Evolutionary conservation across 2,113 vertebrate genomes (phyloP), one percentile per base, ranked within the genome.

Genomic region (Sinocyclocheilus anophthalmus): DNA sequence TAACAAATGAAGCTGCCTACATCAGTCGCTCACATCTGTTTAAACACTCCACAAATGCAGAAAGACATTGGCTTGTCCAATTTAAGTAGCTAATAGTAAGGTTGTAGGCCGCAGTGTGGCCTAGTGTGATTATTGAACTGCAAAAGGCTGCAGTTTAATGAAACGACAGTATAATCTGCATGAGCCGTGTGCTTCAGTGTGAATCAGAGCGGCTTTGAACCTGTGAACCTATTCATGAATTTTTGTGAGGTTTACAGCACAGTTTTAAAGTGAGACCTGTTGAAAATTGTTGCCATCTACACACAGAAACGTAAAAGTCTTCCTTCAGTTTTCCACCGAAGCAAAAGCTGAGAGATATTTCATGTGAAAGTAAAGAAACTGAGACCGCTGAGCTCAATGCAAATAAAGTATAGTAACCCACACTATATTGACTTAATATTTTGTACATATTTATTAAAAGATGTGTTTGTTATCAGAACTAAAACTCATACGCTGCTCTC

Each of bases 1-100:
- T 95, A 91, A 79, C 33, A 76, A 20, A 65, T 33, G 33, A 39
- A 70, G 16, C 67, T 70, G 18, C 3, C 37, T 10, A 67, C 3
- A 70, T 70, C 7, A 3, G 67, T 70, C 67, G 0, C 16, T 18
- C 14, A 69, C 30, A 0, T 70, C 3, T 69, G 30, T 37, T 69
- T 37, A 37, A 37, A 69, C 7, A 3, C 13, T 33, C 6, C 26
- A 96, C 2, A 7, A 33, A 16, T 33, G 26, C 61, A 65, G 61
- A 26, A 30, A 26, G 13, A 67, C 63, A 26, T 26, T 65, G 61
- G 3, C 59, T 4, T 63, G 53, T 55, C 53, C 16, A 13, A 26
- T 26, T 63, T 24, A 65, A 26, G 24, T 63, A 63, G n/a, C n/a
- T 63, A 63, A 63, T 63, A 24, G 9, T 26, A 26, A 26, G 61